A percentile compares a stretch with the other conserved stretches of the same genome.
Conservation (phyloP, 1,140 invertebrate species). For the Drosophila setifemur region DNA sequence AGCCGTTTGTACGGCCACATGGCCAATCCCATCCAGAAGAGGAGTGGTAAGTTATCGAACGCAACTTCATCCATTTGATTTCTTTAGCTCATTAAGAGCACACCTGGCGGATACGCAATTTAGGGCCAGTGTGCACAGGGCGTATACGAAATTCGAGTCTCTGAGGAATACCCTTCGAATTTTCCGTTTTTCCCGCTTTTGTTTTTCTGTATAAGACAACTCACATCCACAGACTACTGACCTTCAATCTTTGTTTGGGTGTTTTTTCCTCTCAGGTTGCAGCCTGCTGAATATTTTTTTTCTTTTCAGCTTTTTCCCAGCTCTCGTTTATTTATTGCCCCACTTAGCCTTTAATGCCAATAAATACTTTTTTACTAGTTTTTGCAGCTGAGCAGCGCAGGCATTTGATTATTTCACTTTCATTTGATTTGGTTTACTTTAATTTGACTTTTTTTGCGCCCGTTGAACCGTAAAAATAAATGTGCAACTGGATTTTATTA, state of each 20-base stretch:
- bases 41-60: slow-evolving; percentile 71
- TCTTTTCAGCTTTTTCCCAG: background rate
- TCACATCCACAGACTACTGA: slow-evolving; percentile 6
- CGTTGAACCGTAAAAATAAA: slow-evolving; percentile 39
- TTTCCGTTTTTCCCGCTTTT: background rate
- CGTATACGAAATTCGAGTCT: background rate
- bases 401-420: slow-evolving; percentile 4
- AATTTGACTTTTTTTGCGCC: background rate
- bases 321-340: slow-evolving; percentile 26
- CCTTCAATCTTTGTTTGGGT: background rate
- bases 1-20: slow-evolving; percentile 81
- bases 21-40: slow-evolving; percentile 73
- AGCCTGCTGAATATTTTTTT: background rate
- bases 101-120: slow-evolving; percentile 18
- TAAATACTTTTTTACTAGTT: slow-evolving; percentile 10
- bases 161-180: background rate
- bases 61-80: slow-evolving; percentile 8
- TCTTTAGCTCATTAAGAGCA: slow-evolving; percentile 21
- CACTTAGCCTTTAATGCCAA: slow-evolving; percentile 27
- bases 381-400: background rate
- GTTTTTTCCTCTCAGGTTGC: background rate
- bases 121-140: background rate
- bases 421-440: background rate
- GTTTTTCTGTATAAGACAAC: background rate
- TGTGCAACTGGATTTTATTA: slow-evolving; percentile 34